Evolutionary conservation across 2,797 vertebrate genomes (phyloP), one percentile per base, ranked within the genome.

Genomic region (Girardinus metallicus): DNA sequence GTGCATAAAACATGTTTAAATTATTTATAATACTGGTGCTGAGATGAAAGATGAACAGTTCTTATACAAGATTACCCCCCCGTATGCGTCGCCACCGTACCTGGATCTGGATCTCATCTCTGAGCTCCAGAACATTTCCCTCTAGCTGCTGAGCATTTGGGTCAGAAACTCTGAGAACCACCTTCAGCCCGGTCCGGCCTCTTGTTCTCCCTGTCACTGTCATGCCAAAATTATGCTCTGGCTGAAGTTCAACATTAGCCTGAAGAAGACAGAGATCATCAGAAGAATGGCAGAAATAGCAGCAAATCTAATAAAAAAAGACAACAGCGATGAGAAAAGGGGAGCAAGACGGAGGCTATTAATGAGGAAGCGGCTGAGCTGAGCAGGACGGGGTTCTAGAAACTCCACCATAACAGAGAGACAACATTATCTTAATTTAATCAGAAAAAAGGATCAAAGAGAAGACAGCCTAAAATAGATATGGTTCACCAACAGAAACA

Each of bases 161-260:
- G 80, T 93, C 90, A 0, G 87, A 85, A 34, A 92, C 89, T 77
- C 81, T 92, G 72, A 97, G 92, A 78, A 95, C 90, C 90, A 97
- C 96, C 85, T 93, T 95, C 75, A 97, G 91, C 13, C 95, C 96
- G 0, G 96, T 96, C 49, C 95, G 92, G 18, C 96, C 96, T 87
- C 95, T 94, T 4, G 92, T 93, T 76, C 78, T 91, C 36, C 95
- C 96, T 2, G 93, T 91, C 85, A 96, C 94, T 13, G 77, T 95
- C 96, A 97, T 96, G 85, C 95, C 96, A 80, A 97, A 99, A 94
- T 97, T 98, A 79, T 98, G 94, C 87, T 96, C 95, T 0, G 96
- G 80, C 0, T 95, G 94, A 82, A 99, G 97, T 81, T 91, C 95
- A 80, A 99, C 78, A 0, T 95, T 96, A 9, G 96, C 97, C 99